Percentiles rank a stretch among this genome's conserved stretches.
Evolutionary conservation across 2,797 vertebrate species (phyloP).

Genomic region (Denticeps clupeoides): DNA sequence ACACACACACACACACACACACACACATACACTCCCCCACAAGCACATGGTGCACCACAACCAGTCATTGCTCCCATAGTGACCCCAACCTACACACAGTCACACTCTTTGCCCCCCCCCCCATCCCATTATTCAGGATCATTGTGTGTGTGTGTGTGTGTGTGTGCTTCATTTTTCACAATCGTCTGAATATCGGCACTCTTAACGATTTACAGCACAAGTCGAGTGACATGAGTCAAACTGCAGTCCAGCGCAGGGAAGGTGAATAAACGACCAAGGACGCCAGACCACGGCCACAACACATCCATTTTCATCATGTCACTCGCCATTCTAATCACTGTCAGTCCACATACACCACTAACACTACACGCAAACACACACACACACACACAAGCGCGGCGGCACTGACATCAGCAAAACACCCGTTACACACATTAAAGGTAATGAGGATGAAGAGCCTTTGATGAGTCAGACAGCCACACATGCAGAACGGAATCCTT

Average conservation of each 20-base stretch:
- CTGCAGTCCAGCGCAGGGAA: conserved; percentile 21
- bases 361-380: conserved; percentile 9
- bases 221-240: conserved; percentile 27
- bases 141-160: no score
- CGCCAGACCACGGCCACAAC: conserved; percentile 3
- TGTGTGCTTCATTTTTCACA: no score
- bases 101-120: no score
- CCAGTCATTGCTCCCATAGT: neutral
- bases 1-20: no score
- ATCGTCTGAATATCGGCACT: conserved; percentile 28
- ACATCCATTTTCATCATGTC: conserved; percentile 5
- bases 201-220: conserved; percentile 18
- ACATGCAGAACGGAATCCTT: conserved; percentile 5
- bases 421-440: no score
- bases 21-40: neutral
- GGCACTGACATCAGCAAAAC: neutral
- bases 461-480: neutral
- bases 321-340: conserved; percentile 18
- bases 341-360: conserved; percentile 13
- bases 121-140: no score
- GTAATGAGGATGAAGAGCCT: no score
- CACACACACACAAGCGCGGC: neutral
- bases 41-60: neutral
- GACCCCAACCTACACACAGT: neutral
- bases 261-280: conserved; percentile 14